Evolutionary conservation across 2,797 vertebrate species (phyloP).

Genomic region (Leuciscus waleckii): DNA sequence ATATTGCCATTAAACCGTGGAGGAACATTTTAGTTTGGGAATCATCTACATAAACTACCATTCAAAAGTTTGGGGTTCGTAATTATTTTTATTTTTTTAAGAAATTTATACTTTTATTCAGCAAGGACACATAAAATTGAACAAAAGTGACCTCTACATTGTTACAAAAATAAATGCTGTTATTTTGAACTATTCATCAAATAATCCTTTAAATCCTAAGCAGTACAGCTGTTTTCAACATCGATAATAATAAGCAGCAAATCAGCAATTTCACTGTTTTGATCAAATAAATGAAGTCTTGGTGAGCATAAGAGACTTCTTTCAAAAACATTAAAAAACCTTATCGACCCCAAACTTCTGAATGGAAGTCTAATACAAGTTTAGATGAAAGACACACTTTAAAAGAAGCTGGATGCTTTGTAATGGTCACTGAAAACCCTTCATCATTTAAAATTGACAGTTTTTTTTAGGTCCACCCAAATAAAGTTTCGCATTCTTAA

Average conservation of each 20-base stretch:
- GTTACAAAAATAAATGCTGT: not conserved
- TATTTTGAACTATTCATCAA: not conserved
- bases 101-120: not conserved
- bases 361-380: not conserved
- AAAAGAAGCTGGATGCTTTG: not conserved
- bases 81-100: not conserved
- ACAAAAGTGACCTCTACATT: not conserved
- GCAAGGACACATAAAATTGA: not conserved
- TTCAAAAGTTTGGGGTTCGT: not conserved
- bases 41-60: not conserved
- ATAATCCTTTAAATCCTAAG: not conserved
- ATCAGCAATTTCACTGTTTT: not conserved
- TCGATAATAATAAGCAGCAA: not conserved
- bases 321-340: not conserved
- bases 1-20: not conserved
- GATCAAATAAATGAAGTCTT: not conserved
- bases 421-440: not conserved
- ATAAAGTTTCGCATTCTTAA: not conserved
- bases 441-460: not conserved
- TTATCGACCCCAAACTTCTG: not conserved
- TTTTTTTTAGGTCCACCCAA: not conserved
- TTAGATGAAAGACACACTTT: constrained; percentile 8
- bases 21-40: not conserved
- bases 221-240: not conserved
- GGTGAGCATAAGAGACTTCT: not conserved